These are phyloP conservation scores for Microcaecilia unicolor DNA, from an alignment of 2,797 vertebrate species.

Conservation along the genomic window DNA sequence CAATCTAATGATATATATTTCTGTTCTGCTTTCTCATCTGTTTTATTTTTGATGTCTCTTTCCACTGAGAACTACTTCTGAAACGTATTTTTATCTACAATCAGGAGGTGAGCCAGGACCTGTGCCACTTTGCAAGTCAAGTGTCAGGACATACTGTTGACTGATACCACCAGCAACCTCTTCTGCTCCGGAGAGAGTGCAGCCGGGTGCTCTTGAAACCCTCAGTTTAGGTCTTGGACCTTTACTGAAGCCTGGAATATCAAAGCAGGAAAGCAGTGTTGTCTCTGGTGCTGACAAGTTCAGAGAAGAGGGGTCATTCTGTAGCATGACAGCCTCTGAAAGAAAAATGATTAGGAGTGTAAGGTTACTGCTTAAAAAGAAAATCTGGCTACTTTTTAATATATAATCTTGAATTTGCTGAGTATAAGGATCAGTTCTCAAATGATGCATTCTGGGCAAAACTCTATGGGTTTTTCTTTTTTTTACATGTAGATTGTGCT, in stretches of 20 bases:
- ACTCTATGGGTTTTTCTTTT: no score
- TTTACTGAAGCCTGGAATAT: conserved; percentile 33
- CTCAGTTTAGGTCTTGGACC: conserved; percentile 47
- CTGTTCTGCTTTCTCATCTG: no score
- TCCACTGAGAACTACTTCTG: no score
- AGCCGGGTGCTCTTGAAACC: conserved; percentile 42
- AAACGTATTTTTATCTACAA: conserved; percentile 32
- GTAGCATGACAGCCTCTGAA: conserved; percentile 42
- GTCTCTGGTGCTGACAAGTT: conserved; percentile 49
- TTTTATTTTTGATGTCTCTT: no score
- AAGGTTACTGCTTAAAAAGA: no score
- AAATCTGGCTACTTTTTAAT: no score
- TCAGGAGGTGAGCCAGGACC: conserved; percentile 48
- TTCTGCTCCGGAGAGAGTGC: conserved; percentile 46
- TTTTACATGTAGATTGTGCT: no score
- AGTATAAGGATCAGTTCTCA: no score
- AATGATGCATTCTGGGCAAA: no score
- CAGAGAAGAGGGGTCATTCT: conserved; percentile 37
- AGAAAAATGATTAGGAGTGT: no score
- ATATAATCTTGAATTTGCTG: no score
- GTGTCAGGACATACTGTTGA: conserved; percentile 56
- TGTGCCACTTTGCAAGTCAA: conserved; percentile 59
- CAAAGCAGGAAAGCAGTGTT: conserved; percentile 31
- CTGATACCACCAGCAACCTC: conserved; percentile 48
- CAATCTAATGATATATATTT: no score